Evolutionary conservation across 2,888 invertebrate species (phyloP).

Genomic region (Pantelozetes paolii): DNA sequence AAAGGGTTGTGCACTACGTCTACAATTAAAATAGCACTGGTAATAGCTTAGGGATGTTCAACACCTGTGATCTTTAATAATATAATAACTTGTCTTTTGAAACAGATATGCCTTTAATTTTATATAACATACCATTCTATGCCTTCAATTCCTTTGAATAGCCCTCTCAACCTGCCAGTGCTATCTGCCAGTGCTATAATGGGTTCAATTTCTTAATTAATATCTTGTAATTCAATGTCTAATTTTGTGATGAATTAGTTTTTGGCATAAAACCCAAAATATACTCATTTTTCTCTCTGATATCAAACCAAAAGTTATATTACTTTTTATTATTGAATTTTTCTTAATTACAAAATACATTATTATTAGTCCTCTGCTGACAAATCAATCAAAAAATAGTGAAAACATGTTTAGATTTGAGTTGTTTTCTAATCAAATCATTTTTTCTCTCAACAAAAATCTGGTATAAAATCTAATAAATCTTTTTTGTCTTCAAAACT

Average conservation of each 20-base stretch:
- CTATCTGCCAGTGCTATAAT: neutral
- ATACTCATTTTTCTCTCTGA: neutral
- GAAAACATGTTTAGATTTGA: constrained; percentile 7
- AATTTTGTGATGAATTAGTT: constrained; percentile 17
- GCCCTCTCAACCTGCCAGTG: no score
- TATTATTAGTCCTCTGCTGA: neutral
- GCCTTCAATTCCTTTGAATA: no score
- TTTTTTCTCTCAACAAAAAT: neutral
- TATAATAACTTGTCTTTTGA: neutral
- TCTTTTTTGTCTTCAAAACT: neutral
- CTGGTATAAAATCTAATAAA: neutral
- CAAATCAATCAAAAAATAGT: constrained; percentile 13
- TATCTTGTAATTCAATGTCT: constrained; percentile 15
- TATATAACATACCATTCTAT: constrained; percentile 1
- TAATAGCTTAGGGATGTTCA: constrained; percentile 24
- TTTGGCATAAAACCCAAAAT: neutral
- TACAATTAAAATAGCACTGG: constrained; percentile 27
- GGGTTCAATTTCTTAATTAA: constrained; percentile 27
- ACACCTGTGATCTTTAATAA: constrained; percentile 30
- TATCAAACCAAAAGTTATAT: constrained; percentile 1
- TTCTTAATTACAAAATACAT: neutral
- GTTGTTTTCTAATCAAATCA: neutral
- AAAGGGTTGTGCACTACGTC: constrained; percentile 20
- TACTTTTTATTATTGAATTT: neutral
- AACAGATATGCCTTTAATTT: constrained; percentile 23